A percentile compares a stretch with the other conserved stretches of the same genome.
Evolutionary conservation across 2,113 vertebrate species (phyloP).

Genomic region (Xiphophorus hellerii): DNA sequence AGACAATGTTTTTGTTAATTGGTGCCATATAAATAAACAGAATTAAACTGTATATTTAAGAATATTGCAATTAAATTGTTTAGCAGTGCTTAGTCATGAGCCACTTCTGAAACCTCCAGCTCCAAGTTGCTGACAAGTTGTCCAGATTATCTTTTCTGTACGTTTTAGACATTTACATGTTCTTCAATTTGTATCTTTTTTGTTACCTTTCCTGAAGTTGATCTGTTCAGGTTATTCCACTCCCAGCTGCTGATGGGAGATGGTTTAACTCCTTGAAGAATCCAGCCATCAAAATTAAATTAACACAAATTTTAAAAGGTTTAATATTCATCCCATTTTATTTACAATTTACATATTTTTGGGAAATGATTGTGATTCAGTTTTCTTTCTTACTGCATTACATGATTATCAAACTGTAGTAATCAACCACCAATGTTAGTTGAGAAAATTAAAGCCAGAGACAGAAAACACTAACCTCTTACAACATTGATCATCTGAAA

Average conservation of each 20-base stretch:
- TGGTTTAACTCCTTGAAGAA: not conserved
- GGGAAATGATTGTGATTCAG: not conserved
- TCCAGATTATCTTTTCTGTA: not conserved
- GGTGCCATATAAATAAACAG: no score
- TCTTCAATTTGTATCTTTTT: not conserved
- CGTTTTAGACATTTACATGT: not conserved
- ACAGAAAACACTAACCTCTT: not conserved
- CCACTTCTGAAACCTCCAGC: not conserved
- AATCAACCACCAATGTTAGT: not conserved
- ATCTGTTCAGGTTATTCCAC: not conserved
- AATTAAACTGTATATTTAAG: not conserved
- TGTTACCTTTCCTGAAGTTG: not conserved
- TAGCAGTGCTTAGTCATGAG: not conserved
- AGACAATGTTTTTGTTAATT: no score
- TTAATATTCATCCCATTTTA: not conserved
- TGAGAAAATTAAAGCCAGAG: not conserved
- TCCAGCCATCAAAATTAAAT: not conserved
- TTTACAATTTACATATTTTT: not conserved
- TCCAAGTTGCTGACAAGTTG: not conserved
- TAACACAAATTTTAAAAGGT: not conserved
- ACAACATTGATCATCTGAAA: not conserved
- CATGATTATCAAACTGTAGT: not conserved
- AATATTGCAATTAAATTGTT: not conserved
- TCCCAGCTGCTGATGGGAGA: not conserved
- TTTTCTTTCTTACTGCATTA: not conserved